Conservation (phyloP, 2,888 invertebrate species). For the Xestia xanthographa region DNA sequence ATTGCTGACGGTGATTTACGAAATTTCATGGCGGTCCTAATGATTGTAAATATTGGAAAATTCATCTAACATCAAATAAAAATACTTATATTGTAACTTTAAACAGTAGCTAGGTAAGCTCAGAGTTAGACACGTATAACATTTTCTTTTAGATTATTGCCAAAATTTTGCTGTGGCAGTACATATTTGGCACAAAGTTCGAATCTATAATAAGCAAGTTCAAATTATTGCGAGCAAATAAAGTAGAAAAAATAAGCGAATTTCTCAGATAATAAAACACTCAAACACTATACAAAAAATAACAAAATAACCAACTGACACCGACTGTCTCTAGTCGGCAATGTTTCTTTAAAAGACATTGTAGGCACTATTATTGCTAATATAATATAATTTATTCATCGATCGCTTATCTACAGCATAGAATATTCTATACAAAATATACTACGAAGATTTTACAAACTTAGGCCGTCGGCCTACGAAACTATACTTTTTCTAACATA, state of each 20-base stretch:
- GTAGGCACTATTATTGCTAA: constrained; percentile 90
- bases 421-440: constrained; percentile 89
- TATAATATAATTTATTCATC: constrained; percentile 87
- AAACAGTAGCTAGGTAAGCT: constrained; percentile 77
- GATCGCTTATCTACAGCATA: constrained; percentile 88
- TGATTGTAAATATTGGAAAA: constrained; percentile 53
- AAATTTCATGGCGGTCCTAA: not conserved
- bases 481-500: constrained; percentile 85
- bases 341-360: constrained; percentile 88
- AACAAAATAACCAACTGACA: constrained; percentile 85
- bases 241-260: constrained; percentile 74
- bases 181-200: constrained; percentile 85
- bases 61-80: constrained; percentile 65
- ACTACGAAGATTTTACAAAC: constrained; percentile 87
- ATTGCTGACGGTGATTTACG: not conserved
- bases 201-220: constrained; percentile 74
- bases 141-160: constrained; percentile 75
- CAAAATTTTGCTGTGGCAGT: constrained; percentile 79
- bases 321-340: constrained; percentile 75
- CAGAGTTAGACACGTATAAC: constrained; percentile 75
- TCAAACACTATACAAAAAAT: constrained; percentile 85
- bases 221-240: constrained; percentile 69
- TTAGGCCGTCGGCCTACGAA: constrained; percentile 83
- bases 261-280: constrained; percentile 81
- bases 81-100: constrained; percentile 66